A percentile compares a stretch with the other conserved stretches of the same genome.
phyloP scores from a whole-genome alignment of 1,140 invertebrate genomes.

The Lethocerus indicus region DNA sequence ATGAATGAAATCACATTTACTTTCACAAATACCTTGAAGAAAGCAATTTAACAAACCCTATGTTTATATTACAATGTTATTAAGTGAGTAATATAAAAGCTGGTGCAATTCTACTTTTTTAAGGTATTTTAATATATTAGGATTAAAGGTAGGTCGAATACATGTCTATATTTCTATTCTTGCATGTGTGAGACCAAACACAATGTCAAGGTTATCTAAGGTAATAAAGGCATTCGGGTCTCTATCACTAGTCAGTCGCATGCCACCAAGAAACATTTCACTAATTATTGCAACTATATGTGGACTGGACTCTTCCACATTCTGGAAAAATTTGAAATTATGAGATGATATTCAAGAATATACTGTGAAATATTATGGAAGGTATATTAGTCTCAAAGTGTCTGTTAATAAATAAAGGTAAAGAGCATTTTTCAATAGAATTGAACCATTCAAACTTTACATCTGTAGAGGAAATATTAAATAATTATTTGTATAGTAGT shows the following conservation, averaged over 20 bases:
- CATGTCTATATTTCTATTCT: slow-evolving; percentile 7
- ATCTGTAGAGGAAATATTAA: too few species aligned
- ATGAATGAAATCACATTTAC: neutral
- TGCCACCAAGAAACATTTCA: slow-evolving; percentile 22
- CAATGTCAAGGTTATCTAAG: slow-evolving; percentile 1
- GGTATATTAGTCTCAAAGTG: too few species aligned
- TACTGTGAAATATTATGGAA: too few species aligned
- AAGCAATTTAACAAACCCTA: too few species aligned
- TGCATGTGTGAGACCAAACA: slow-evolving; percentile 6
- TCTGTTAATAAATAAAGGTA: too few species aligned
- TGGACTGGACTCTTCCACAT: slow-evolving; percentile 10
- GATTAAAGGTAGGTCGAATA: neutral
- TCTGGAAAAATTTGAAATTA: too few species aligned
- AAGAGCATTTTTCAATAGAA: too few species aligned
- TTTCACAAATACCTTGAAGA: too few species aligned
- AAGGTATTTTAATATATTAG: slow-evolving; percentile 19
- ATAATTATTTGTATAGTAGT: too few species aligned
- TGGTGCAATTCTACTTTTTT: slow-evolving; percentile 10
- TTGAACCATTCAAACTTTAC: too few species aligned
- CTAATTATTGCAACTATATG: slow-evolving; percentile 6
- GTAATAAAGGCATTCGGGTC: slow-evolving; percentile 11
- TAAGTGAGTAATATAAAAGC: slow-evolving; percentile 10
- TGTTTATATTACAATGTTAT: slow-evolving; percentile 3
- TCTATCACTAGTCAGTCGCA: slow-evolving; percentile 15
- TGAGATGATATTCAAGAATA: too few species aligned